Conservation (phyloP, 1,140 invertebrate species). For the Berghia stephanieae region DNA sequence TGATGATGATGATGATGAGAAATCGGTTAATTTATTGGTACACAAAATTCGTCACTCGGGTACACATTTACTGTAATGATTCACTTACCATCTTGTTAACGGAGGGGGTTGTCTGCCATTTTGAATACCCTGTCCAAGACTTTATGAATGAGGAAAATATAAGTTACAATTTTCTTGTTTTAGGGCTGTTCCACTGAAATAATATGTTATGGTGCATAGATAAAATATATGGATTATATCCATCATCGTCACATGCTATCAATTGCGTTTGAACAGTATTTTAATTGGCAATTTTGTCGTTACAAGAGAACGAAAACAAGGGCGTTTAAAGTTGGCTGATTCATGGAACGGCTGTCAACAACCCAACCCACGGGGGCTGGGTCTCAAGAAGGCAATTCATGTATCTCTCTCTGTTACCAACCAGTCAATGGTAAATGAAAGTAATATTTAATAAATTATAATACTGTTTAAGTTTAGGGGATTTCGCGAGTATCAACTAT, state of each 20-base stretch:
- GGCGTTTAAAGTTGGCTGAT: constrained; percentile 32
- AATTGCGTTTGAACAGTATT: not conserved
- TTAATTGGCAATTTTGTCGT: constrained; percentile 18
- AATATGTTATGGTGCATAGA: not conserved
- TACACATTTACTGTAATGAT: no score
- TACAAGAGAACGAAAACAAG: no score
- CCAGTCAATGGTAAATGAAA: constrained; percentile 19
- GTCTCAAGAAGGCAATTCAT: constrained; percentile 27
- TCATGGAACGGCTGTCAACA: constrained; percentile 43
- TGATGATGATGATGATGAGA: no score
- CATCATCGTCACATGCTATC: not conserved
- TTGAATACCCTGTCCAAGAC: constrained; percentile 32
- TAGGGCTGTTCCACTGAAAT: not conserved
- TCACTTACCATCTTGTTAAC: no score
- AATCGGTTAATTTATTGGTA: no score
- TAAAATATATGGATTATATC: not conserved
- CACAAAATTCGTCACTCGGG: no score
- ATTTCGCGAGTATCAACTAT: not conserved
- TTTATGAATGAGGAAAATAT: not conserved
- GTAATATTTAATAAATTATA: not conserved
- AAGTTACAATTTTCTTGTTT: not conserved
- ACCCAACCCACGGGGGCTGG: not conserved
- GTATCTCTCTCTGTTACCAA: constrained; percentile 37
- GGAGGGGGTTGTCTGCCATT: constrained; percentile 42
- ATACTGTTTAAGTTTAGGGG: not conserved